Conservation (phyloP, 2,888 invertebrate genomes). For the Synergus gifuensis region DNA sequence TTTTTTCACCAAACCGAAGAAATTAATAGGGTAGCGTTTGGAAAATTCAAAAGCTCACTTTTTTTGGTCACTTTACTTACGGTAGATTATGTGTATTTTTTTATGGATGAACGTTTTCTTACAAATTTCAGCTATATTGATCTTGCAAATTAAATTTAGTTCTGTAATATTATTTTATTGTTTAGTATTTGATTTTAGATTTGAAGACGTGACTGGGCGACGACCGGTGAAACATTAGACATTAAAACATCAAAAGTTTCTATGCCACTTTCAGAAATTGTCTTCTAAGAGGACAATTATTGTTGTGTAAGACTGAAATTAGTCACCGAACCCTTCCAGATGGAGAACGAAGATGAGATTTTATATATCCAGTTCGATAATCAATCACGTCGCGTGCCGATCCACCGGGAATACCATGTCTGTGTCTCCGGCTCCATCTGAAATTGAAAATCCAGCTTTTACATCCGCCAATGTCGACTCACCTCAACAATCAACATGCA, state of each 20-base stretch:
- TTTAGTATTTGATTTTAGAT: not conserved
- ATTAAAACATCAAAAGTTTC: not conserved
- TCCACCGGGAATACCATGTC: slow-evolving; percentile 79
- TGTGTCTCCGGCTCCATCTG: slow-evolving; percentile 91
- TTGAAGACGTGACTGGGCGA: not conserved
- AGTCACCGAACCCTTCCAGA: slow-evolving; percentile 95
- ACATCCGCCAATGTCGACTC: not conserved
- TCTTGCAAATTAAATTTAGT: not conserved
- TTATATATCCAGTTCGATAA: slow-evolving; percentile 92
- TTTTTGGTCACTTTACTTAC: too few species aligned
- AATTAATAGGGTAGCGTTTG: too few species aligned
- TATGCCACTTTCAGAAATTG: not conserved
- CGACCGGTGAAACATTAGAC: not conserved
- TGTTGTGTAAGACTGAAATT: slow-evolving; percentile 39
- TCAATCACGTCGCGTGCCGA: slow-evolving; percentile 85
- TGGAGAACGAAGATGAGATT: slow-evolving; percentile 94
- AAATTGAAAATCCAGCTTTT: slow-evolving; percentile 57
- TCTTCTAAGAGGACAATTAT: not conserved
- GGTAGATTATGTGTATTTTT: not conserved
- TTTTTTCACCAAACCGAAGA: too few species aligned
- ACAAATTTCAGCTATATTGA: not conserved
- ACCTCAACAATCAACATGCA: slow-evolving; percentile 34
- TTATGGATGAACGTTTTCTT: not conserved
- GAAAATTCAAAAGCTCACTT: too few species aligned
- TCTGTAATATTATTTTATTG: not conserved